Percentiles rank a stretch among this genome's conserved stretches.
Conservation (phyloP, 2,797 vertebrate species). For the Sus cebifrons region DNA sequence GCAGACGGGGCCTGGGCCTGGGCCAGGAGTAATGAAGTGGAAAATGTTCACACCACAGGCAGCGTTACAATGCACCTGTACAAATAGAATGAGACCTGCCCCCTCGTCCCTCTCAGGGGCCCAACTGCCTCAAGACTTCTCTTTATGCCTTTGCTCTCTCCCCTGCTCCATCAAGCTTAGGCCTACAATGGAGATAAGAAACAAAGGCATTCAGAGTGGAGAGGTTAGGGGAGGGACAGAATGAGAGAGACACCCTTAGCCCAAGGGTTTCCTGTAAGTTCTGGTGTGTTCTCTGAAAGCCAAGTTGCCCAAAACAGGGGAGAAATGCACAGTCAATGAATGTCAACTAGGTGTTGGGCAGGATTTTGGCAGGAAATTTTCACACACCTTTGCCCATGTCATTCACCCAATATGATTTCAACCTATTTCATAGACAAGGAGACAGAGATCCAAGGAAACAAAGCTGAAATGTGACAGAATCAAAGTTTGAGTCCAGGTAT, state of each 20-base stretch:
- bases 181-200: conserved; percentile 83
- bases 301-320: neutral
- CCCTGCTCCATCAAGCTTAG: conserved; percentile 57
- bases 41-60: conserved; percentile 93
- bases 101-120: conserved; percentile 74
- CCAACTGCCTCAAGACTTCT: conserved; percentile 70
- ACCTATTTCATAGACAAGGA: conserved; percentile 16
- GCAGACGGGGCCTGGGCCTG: conserved; percentile 83
- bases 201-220: neutral
- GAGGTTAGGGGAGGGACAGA: neutral
- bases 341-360: neutral
- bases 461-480: neutral
- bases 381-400: neutral
- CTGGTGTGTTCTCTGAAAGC: conserved; percentile 10
- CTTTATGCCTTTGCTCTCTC: conserved; percentile 77
- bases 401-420: neutral
- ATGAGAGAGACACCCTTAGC: neutral
- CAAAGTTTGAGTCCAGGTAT: neutral
- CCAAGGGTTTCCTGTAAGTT: neutral
- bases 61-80: conserved; percentile 93
- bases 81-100: conserved; percentile 91
- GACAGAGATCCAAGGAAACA: neutral
- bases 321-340: neutral
- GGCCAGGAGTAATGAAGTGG: conserved; percentile 93
- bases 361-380: neutral